Conservation (phyloP, 2,888 invertebrate species). For the Polietes domitor region DNA sequence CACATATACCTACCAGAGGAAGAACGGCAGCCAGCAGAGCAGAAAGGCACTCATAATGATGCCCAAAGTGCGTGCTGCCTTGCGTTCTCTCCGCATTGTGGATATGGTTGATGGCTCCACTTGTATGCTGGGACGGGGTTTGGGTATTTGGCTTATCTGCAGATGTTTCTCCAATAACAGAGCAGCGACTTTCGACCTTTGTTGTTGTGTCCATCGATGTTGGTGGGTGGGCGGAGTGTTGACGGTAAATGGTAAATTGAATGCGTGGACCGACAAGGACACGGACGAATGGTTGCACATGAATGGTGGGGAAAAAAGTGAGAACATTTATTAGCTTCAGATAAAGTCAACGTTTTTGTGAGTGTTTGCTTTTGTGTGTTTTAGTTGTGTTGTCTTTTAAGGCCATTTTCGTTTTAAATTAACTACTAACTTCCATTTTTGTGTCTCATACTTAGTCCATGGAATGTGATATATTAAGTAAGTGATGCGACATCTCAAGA, state of each 20-base stretch:
- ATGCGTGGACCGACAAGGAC: not conserved
- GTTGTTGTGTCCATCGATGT: not conserved
- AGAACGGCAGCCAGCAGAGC: conserved; percentile 97
- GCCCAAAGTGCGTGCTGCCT: conserved; percentile 95
- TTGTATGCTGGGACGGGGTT: conserved; percentile 85
- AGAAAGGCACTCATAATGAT: conserved; percentile 98
- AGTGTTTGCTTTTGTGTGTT: not conserved
- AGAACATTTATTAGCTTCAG: conserved; percentile 60
- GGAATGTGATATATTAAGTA: not conserved
- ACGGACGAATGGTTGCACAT: conserved; percentile 33
- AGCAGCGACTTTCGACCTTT: conserved; percentile 93
- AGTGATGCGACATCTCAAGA: too few relatives aligned
- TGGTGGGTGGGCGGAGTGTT: not conserved
- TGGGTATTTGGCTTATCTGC: conserved; percentile 93
- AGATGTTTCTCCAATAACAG: conserved; percentile 92
- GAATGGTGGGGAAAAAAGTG: conserved; percentile 40
- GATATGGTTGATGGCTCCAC: conserved; percentile 89
- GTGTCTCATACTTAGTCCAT: not conserved
- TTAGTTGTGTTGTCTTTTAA: not conserved
- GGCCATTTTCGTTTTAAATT: conserved; percentile 40
- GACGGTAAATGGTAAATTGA: too few relatives aligned
- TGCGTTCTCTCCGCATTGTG: conserved; percentile 93
- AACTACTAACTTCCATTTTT: conserved; percentile 14
- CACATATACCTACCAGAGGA: conserved; percentile 87
- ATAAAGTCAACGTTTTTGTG: not conserved